These are phyloP conservation scores for Clepsis dumicolana DNA, from an alignment of 2,888 invertebrate species.

Conservation along the genomic window DNA sequence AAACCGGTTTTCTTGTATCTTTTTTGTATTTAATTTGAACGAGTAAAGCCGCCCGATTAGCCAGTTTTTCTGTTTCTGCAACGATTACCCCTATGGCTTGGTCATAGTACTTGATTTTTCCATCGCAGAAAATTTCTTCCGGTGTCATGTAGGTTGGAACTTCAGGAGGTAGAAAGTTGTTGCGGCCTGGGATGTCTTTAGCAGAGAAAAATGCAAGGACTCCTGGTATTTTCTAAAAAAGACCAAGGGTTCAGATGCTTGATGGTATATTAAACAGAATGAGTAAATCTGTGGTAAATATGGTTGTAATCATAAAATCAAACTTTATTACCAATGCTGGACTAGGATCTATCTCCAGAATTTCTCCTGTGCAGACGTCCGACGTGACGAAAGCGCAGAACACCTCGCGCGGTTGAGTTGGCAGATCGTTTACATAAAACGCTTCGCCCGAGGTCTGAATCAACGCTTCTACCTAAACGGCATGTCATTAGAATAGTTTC, in stretches of 20 bases:
- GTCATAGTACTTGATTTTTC: conserved; percentile 86
- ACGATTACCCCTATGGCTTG: conserved; percentile 90
- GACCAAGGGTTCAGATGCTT: not conserved
- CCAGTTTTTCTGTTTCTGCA: conserved; percentile 85
- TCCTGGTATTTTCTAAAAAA: conserved; percentile 87
- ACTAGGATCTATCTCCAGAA: conserved; percentile 86
- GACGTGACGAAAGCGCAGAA: conserved; percentile 88
- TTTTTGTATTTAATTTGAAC: conserved; percentile 86
- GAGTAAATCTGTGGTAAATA: not conserved
- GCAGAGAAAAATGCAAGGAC: conserved; percentile 88
- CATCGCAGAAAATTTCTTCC: conserved; percentile 83
- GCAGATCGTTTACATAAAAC: conserved; percentile 88
- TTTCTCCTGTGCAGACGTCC: conserved; percentile 83
- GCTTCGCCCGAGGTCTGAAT: conserved; percentile 89
- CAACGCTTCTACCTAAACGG: conserved; percentile 37
- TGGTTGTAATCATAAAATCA: not conserved
- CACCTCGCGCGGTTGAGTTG: conserved; percentile 86
- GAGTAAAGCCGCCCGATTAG: conserved; percentile 85
- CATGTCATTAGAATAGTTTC: not conserved
- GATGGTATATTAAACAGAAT: too few relatives aligned
- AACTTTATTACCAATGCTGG: conserved; percentile 86
- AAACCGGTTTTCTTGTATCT: conserved; percentile 64
- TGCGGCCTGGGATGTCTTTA: conserved; percentile 89
- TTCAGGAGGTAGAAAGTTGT: conserved; percentile 78
- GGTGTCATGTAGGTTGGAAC: conserved; percentile 50